Evolutionary conservation across 2,888 invertebrate species (phyloP), one percentile per base, ranked within the genome.

Genomic region (Therioaphis trifolii): DNA sequence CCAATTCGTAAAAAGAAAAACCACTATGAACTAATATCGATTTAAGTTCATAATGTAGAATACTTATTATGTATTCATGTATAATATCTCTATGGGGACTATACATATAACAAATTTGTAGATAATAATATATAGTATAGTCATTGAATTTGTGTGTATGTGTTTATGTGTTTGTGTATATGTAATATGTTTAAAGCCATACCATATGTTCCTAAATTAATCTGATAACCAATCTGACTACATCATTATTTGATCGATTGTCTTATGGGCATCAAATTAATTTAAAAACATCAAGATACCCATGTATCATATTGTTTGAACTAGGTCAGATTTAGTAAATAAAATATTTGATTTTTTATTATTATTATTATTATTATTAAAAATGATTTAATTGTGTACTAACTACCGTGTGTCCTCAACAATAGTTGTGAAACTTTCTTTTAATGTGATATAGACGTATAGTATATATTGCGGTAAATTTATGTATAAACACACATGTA

Each of bases 351-450:
- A 76, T 76, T 76, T 18, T 43, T 43, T 43, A 43, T 43, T 43
- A 43, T 43, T 43, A 43, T 43, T 43, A 46, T 46, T 46, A 46
- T 46, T 46, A 12, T 46, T 46, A 46, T 46, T 58, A 46, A 3
- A 61, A 76, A 35, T 46, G 61, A 46, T 76, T 76, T 61, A 75
- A 12, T 76, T 29, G 27, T 63, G 46, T 76, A 61, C 46, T 76
- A 21, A 35, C 4, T 35, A 46, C 14, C 35, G 35, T 46, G 52
- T 24, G 52, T 52, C 9, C 11, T 12, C 35, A 49, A 52, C 4
- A 24, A 66, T 77, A 77, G 49, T 52, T 78, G 35, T 78, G 15
- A 52, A 52, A 35, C 49, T 66, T 46, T 77, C 43, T 27, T 63
- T 35, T 52, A 14, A 68, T 21, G n/a, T 40, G 2, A 35, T 68